These are phyloP conservation scores for Phrynocephalus versicolor DNA, from an alignment of 2,113 vertebrate genomes.

Conservation along the genomic window DNA sequence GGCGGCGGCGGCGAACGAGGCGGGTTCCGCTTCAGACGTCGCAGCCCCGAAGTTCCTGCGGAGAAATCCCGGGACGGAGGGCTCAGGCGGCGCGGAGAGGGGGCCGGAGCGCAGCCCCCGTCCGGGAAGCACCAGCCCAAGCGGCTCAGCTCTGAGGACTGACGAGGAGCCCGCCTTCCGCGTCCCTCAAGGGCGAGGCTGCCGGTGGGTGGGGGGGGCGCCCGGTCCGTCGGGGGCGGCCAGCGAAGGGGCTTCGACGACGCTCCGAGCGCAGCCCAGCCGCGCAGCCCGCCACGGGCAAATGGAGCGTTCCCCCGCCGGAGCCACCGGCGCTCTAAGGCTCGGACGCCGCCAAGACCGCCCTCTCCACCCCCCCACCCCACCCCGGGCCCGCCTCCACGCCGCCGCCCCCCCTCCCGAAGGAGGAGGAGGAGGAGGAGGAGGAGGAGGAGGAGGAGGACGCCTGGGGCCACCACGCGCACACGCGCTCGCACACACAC, in stretches of 20 bases:
- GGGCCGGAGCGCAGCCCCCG: no score
- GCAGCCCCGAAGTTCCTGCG: not conserved
- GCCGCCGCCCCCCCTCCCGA: not conserved
- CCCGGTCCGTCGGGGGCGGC: no score
- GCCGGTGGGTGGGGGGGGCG: no score
- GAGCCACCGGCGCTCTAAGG: conserved; percentile 28
- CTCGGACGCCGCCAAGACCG: not conserved
- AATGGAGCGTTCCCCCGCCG: not conserved
- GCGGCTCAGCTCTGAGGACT: no score
- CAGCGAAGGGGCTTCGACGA: no score
- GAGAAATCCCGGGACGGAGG: not conserved
- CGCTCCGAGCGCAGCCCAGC: not conserved
- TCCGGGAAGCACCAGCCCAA: no score
- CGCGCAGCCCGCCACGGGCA: not conserved
- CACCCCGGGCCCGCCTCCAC: not conserved
- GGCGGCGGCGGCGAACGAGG: no score
- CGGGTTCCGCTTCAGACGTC: no score
- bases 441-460: no score
- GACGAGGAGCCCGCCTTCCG: not conserved
- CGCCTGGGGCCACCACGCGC: not conserved
- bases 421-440: not conserved
- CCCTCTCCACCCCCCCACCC: not conserved
- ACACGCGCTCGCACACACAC: no score
- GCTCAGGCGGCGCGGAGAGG: not conserved
- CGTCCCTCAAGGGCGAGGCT: no score